A percentile compares a stretch with the other conserved stretches of the same genome.
Evolutionary conservation across 1,140 invertebrate genomes (phyloP).

Genomic region (Drosophila parabipectinata): DNA sequence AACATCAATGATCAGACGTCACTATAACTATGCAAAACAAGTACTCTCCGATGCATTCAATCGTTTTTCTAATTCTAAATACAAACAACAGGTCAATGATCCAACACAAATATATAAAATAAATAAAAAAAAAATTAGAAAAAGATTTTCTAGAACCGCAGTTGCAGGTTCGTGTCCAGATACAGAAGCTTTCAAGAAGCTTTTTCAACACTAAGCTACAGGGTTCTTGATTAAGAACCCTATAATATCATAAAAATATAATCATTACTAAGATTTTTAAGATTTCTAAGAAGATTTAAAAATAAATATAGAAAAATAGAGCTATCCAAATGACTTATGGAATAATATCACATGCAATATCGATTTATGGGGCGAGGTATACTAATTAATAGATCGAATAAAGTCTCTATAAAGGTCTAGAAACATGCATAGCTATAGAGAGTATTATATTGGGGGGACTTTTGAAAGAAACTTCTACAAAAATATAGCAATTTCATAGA

Average conservation of each 20-base stretch:
- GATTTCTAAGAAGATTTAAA: too few relatives aligned
- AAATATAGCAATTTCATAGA: conserved; percentile 4
- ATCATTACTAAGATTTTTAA: too few relatives aligned
- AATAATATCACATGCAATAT: neutral
- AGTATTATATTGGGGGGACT: neutral
- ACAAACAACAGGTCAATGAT: neutral
- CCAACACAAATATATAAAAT: neutral
- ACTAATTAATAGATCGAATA: neutral
- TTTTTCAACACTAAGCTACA: neutral
- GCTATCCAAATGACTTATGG: neutral
- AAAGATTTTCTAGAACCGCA: neutral
- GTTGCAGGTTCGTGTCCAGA: neutral
- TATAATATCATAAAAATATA: too few relatives aligned
- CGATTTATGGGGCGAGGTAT: neutral
- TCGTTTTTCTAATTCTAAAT: neutral
- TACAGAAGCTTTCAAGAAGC: neutral
- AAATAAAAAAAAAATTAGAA: neutral
- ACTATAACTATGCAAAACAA: conserved; percentile 21
- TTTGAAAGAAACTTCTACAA: neutral
- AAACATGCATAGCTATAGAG: neutral
- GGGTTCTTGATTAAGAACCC: neutral
- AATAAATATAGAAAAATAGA: too few relatives aligned
- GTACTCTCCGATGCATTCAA: neutral
- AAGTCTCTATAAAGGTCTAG: neutral
- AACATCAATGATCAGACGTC: conserved; percentile 8